Percentiles rank a stretch among this genome's conserved stretches.
Evolutionary conservation across 2,113 vertebrate genomes (phyloP).

Genomic region (Takifugu flavidus): DNA sequence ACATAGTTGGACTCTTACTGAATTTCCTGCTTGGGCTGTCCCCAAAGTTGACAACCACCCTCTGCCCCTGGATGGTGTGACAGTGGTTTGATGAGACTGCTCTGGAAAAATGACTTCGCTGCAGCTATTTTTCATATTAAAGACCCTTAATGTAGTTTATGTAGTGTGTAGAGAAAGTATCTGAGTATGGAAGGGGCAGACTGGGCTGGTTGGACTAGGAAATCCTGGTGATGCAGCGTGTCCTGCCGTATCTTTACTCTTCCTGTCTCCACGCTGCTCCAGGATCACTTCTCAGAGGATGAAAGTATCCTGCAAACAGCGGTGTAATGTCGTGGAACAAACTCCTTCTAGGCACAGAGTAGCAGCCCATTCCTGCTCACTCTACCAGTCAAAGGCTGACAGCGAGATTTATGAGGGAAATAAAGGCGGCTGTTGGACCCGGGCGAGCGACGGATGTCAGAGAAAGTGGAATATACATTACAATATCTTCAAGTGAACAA

Average conservation of each 20-base stretch:
- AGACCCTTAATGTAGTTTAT: too few relatives aligned
- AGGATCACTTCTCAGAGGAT: slow-evolving; percentile 37
- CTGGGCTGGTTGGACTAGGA: slow-evolving; percentile 18
- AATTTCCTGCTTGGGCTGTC: not conserved
- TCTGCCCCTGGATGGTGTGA: not conserved
- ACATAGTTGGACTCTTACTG: not conserved
- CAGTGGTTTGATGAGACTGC: slow-evolving; percentile 10
- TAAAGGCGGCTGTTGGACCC: slow-evolving; percentile 47
- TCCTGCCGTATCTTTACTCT: slow-evolving; percentile 3
- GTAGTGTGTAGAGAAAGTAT: too few relatives aligned
- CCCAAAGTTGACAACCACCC: not conserved
- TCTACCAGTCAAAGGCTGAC: slow-evolving; percentile 57
- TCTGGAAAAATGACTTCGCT: slow-evolving; percentile 6
- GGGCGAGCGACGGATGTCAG: slow-evolving; percentile 54
- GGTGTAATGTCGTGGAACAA: slow-evolving; percentile 73
- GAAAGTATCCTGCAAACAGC: slow-evolving; percentile 50
- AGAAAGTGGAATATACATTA: slow-evolving; percentile 40
- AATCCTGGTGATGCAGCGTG: not conserved
- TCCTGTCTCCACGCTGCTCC: slow-evolving; percentile 17
- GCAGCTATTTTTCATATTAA: too few relatives aligned
- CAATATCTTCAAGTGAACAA: slow-evolving; percentile 20
- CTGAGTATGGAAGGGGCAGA: slow-evolving; percentile 3
- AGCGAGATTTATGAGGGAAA: slow-evolving; percentile 66
- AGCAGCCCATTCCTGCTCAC: slow-evolving; percentile 60
- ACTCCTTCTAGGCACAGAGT: slow-evolving; percentile 57